Percentiles rank a stretch among this genome's conserved stretches.
phyloP scores from a whole-genome alignment of 2,113 vertebrate species.

The Corythornis cristatus region DNA sequence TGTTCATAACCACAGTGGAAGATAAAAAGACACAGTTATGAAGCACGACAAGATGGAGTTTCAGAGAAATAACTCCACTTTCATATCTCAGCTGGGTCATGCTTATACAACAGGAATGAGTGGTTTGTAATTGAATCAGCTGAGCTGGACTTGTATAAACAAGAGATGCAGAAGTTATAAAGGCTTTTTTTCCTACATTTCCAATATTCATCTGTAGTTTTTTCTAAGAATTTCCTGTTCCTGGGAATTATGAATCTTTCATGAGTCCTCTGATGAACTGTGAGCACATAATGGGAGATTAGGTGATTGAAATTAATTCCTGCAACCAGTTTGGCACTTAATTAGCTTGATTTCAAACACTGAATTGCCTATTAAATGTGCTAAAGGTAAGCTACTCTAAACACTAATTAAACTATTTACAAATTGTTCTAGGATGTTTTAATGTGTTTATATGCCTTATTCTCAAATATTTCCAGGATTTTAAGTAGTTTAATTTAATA shows the following conservation, averaged over 20 bases:
- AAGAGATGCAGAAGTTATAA: neutral
- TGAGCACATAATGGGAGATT: neutral
- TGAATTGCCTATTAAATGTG: neutral
- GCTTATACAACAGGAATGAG: neutral
- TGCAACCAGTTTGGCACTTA: neutral
- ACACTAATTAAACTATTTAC: constrained; percentile 17
- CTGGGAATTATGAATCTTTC: constrained; percentile 14
- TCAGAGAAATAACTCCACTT: constrained; percentile 25
- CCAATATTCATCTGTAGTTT: neutral
- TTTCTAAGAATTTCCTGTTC: constrained; percentile 27
- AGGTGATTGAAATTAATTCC: constrained; percentile 13
- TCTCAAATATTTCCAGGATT: neutral
- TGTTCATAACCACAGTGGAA: constrained; percentile 1
- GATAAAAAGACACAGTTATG: constrained; percentile 14
- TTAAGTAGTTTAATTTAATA: constrained; percentile 33
- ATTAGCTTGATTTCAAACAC: neutral
- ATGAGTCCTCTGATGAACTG: neutral
- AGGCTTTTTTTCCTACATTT: neutral
- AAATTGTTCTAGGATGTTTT: constrained; percentile 28
- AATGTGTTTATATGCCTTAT: neutral
- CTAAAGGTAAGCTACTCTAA: neutral
- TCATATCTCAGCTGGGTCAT: neutral
- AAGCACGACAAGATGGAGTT: neutral
- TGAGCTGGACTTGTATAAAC: neutral
- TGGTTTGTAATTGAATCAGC: neutral